Percentiles rank a stretch among this genome's conserved stretches.
These are phyloP conservation scores for Epinephelus moara DNA, from an alignment of 2,113 vertebrate genomes.

Conservation along the genomic window DNA sequence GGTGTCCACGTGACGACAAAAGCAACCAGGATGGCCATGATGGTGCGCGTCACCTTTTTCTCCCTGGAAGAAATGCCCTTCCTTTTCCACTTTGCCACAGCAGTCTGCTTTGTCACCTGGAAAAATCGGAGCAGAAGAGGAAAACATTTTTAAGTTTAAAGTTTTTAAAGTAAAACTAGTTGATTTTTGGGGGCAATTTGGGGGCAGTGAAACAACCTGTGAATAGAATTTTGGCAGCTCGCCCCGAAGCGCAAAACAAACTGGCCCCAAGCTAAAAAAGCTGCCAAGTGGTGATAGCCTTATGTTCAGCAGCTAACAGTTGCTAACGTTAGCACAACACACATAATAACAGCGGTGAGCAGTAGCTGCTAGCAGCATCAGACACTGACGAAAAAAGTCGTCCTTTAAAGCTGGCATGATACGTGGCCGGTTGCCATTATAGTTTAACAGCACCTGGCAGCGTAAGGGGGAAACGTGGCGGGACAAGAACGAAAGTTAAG, in stretches of 20 bases:
- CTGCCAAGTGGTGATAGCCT: no score
- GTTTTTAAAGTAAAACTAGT: not conserved
- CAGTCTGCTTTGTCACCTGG: slow-evolving; percentile 86
- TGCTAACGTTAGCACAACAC: no score
- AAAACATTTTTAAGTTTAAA: not conserved
- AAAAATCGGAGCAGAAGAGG: not conserved
- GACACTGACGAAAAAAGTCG: no score
- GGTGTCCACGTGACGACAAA: slow-evolving; percentile 94
- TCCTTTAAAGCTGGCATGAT: no score
- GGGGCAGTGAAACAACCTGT: not conserved
- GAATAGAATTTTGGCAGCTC: not conserved
- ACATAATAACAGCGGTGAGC: no score
- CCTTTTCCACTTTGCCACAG: slow-evolving; percentile 88
- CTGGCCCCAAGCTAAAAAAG: no score
- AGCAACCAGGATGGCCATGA: slow-evolving; percentile 92
- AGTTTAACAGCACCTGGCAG: no score
- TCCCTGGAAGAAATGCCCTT: slow-evolving; percentile 91
- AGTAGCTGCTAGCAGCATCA: not conserved
- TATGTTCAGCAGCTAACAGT: no score
- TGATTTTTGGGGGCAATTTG: not conserved
- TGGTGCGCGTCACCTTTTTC: slow-evolving; percentile 97
- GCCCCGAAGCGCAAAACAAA: no score
- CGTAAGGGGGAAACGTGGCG: no score
- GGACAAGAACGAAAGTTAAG: no score
- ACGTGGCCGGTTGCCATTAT: no score